Percentiles rank a stretch among this genome's conserved stretches.
phyloP scores from a whole-genome alignment of 2,888 invertebrate genomes.

The Lapara coniferarum region DNA sequence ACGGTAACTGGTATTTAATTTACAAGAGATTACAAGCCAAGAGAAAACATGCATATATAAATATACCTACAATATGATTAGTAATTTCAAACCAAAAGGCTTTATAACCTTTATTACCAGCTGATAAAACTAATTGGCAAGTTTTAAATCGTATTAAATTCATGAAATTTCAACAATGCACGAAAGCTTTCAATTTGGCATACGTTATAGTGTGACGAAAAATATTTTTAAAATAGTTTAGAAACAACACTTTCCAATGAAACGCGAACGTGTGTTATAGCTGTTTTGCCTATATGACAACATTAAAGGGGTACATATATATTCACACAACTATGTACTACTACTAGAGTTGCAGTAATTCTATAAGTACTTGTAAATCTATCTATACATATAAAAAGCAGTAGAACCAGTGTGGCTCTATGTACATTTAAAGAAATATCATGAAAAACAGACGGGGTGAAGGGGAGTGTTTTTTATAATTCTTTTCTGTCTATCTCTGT shows the following conservation, averaged over 20 bases:
- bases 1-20: no score
- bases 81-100: neutral
- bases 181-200: conserved; percentile 22
- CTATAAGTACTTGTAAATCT: neutral
- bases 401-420: no score
- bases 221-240: conserved; percentile 21
- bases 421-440: no score
- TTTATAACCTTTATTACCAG: neutral
- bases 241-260: conserved; percentile 21
- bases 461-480: no score
- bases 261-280: neutral
- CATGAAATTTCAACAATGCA: conserved; percentile 17
- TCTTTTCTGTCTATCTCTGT: no score
- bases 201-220: conserved; percentile 19
- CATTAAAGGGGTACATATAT: neutral
- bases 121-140: conserved; percentile 9
- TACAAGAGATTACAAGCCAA: no score
- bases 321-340: neutral
- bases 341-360: neutral
- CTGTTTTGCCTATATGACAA: neutral
- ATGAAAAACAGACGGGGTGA: no score
- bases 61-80: no score
- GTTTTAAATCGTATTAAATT: conserved; percentile 10
- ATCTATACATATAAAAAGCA: neutral
- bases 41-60: no score